Percentiles rank a stretch among this genome's conserved stretches.
Evolutionary conservation across 2,888 invertebrate species (phyloP).

Genomic region (Belgica antarctica): DNA sequence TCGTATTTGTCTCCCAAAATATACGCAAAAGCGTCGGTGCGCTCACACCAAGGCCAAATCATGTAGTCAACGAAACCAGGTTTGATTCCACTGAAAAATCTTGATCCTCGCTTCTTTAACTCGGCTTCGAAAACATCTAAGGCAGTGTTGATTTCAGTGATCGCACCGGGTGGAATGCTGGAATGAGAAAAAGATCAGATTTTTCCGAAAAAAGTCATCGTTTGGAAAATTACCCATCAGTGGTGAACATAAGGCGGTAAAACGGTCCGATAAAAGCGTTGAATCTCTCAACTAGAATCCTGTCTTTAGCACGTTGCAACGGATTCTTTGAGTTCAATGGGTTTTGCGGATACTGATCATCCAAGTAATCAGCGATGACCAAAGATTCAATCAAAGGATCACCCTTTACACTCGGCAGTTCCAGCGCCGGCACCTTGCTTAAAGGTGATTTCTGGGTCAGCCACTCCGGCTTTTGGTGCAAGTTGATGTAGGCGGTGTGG

Average conservation of each 20-base stretch:
- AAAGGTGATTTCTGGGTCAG: conserved; percentile 64
- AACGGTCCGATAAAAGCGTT: conserved; percentile 49
- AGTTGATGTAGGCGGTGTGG: conserved; percentile 71
- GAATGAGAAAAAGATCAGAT: no score
- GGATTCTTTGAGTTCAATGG: conserved; percentile 67
- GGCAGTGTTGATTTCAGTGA: conserved; percentile 59
- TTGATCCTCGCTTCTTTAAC: conserved; percentile 61
- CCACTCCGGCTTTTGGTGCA: conserved; percentile 81
- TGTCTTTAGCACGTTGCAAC: conserved; percentile 53
- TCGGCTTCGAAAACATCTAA: conserved; percentile 67
- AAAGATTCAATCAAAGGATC: conserved; percentile 69
- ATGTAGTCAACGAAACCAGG: conserved; percentile 80
- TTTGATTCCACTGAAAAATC: conserved; percentile 65
- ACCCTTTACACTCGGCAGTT: conserved; percentile 64
- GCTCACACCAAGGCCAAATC: conserved; percentile 47
- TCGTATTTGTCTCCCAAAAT: conserved; percentile 61
- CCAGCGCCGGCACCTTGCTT: conserved; percentile 74
- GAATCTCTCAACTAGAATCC: conserved; percentile 53
- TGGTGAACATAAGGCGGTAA: conserved; percentile 54
- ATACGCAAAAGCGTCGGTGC: conserved; percentile 58
- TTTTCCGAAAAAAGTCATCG: no score
- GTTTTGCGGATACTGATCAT: conserved; percentile 70
- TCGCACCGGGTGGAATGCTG: conserved; percentile 54
- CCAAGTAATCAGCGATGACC: conserved; percentile 75
- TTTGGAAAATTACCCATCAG: conserved; percentile 60